Conservation (phyloP, 1,140 invertebrate genomes). For the Halyomorpha halys region DNA sequence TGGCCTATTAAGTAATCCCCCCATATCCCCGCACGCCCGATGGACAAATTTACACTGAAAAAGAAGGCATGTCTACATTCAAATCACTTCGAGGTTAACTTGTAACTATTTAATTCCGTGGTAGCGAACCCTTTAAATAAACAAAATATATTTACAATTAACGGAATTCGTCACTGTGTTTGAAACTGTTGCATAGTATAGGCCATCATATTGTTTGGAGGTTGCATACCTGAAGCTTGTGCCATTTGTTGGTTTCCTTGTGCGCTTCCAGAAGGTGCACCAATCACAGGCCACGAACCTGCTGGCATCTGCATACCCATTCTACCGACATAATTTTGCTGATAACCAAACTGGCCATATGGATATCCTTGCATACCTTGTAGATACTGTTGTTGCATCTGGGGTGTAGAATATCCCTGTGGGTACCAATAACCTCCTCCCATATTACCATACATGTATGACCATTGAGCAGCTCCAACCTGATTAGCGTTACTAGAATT, state of each 20-base stretch:
- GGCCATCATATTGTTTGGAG: constrained; percentile 13
- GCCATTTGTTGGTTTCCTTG: constrained; percentile 12
- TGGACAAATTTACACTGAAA: too few relatives aligned
- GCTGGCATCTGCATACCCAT: constrained; percentile 17
- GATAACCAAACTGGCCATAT: constrained; percentile 19
- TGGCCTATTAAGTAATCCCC: too few relatives aligned
- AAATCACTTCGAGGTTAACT: too few relatives aligned
- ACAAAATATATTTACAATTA: too few relatives aligned
- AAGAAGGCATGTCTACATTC: too few relatives aligned
- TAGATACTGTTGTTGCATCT: constrained; percentile 20
- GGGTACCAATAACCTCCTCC: constrained; percentile 24
- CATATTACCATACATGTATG: constrained; percentile 25
- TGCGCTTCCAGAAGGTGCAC: constrained; percentile 40
- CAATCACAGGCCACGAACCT: constrained; percentile 35
- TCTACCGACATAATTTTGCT: constrained; percentile 22
- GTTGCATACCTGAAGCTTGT: constrained; percentile 12
- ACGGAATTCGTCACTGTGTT: constrained; percentile 10
- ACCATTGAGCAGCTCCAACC: constrained; percentile 17
- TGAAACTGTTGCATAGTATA: constrained; percentile 15
- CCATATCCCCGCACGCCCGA: too few relatives aligned
- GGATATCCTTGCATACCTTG: constrained; percentile 14
- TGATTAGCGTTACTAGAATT: constrained; percentile 17
- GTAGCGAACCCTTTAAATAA: too few relatives aligned
- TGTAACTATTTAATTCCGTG: too few relatives aligned
- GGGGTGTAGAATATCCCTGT: constrained; percentile 14